Evolutionary conservation across 2,888 invertebrate genomes (phyloP).

Genomic region (Lysandra coridon): DNA sequence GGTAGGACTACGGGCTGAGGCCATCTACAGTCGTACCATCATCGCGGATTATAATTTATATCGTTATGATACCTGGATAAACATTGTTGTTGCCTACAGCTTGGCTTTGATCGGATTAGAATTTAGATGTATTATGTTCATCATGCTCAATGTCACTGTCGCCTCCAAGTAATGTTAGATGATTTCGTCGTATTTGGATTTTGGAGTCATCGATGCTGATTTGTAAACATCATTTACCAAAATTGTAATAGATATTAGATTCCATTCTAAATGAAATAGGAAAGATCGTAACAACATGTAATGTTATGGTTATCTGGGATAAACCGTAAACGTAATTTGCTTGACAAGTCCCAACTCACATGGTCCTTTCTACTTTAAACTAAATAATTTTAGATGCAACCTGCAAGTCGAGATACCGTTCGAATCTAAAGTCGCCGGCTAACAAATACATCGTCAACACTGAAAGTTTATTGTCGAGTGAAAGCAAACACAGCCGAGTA

Average conservation of each 20-base stretch:
- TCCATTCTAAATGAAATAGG: background rate
- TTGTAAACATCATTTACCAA: background rate
- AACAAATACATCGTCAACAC: conserved; percentile 31
- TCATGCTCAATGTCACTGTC: background rate
- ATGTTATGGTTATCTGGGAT: background rate
- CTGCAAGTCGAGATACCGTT: background rate
- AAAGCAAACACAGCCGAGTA: conserved; percentile 34
- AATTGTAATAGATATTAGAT: background rate
- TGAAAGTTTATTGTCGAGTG: conserved; percentile 33
- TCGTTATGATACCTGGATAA: background rate
- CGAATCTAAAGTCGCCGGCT: conserved; percentile 5
- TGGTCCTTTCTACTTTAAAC: conserved; percentile 19
- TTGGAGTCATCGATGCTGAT: background rate
- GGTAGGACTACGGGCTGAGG: conserved; percentile 52
- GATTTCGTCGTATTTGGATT: too few relatives aligned
- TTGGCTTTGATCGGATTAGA: background rate
- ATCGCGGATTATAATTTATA: conserved; percentile 16
- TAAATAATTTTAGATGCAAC: background rate
- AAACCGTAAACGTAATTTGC: background rate
- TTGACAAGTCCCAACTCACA: background rate
- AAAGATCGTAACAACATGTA: background rate
- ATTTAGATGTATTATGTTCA: background rate
- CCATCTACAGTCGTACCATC: conserved; percentile 37
- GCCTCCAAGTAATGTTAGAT: background rate
- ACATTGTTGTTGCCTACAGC: background rate